phyloP scores from a whole-genome alignment of 2,797 vertebrate species.

The Pipistrellus kuhlii region DNA sequence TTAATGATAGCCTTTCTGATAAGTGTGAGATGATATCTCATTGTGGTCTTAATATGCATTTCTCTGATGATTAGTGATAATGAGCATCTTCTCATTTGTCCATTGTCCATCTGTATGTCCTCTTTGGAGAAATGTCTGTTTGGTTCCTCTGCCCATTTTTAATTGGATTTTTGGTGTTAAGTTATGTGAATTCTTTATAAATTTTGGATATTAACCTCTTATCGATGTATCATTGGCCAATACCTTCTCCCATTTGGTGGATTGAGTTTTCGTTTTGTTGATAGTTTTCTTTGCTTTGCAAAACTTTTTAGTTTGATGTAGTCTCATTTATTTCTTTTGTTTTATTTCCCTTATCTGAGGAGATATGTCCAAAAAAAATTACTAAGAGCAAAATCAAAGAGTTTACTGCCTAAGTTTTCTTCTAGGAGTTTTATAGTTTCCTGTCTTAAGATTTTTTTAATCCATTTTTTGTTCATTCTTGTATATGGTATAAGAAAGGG shows the following conservation, averaged over 20 bases:
- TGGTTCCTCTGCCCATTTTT: not conserved
- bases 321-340: not conserved
- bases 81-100: not conserved
- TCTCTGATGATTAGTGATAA: not conserved
- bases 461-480: not conserved
- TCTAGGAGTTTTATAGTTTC: not conserved
- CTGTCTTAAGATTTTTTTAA: not conserved
- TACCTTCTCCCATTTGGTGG: not conserved
- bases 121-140: not conserved
- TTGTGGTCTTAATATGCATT: not conserved
- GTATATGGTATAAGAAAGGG: not conserved
- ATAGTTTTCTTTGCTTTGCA: not conserved
- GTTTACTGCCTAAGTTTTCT: not conserved
- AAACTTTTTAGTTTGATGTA: not conserved
- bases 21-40: not conserved
- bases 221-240: not conserved
- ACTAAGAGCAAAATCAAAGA: not conserved
- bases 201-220: not conserved
- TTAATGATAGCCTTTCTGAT: not conserved
- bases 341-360: not conserved
- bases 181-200: not conserved
- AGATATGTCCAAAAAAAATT: not conserved
- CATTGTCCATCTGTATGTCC: not conserved
- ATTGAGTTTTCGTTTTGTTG: not conserved
- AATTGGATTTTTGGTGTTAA: not conserved